A percentile compares a stretch with the other conserved stretches of the same genome.
Conservation (phyloP, 2,888 invertebrate species). For the Teleogryllus oceanicus region DNA sequence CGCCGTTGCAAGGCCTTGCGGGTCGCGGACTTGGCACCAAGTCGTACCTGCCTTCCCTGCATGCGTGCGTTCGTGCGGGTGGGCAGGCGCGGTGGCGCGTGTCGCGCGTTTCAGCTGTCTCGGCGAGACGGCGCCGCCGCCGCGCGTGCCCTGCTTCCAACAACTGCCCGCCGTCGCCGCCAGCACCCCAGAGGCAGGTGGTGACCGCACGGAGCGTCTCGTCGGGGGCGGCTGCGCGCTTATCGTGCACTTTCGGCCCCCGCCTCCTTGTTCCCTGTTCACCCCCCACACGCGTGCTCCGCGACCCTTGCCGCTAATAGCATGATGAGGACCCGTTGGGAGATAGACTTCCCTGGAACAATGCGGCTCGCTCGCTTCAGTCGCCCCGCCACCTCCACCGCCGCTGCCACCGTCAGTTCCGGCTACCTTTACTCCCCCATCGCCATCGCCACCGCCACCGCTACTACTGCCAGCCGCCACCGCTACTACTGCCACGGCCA, state of each 20-base stretch:
- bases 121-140: neutral
- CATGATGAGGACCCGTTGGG: neutral
- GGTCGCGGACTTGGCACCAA: too few relatives aligned
- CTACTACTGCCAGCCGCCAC: too few relatives aligned
- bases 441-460: too few relatives aligned
- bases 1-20: too few relatives aligned
- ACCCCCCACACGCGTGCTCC: too few relatives aligned
- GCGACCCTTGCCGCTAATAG: neutral
- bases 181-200: neutral
- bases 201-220: neutral
- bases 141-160: neutral
- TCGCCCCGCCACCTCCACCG: too few relatives aligned
- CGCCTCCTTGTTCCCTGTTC: neutral
- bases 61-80: neutral
- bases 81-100: slow-evolving; percentile 6
- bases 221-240: neutral
- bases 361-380: too few relatives aligned
- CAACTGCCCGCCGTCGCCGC: neutral
- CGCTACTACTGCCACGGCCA: too few relatives aligned
- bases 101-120: neutral
- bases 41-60: too few relatives aligned
- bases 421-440: too few relatives aligned
- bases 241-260: neutral
- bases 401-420: too few relatives aligned
- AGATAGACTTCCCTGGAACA: neutral